A percentile compares a stretch with the other conserved stretches of the same genome.
Evolutionary conservation across 2,113 vertebrate genomes (phyloP).

Genomic region (Paralichthys olivaceus): DNA sequence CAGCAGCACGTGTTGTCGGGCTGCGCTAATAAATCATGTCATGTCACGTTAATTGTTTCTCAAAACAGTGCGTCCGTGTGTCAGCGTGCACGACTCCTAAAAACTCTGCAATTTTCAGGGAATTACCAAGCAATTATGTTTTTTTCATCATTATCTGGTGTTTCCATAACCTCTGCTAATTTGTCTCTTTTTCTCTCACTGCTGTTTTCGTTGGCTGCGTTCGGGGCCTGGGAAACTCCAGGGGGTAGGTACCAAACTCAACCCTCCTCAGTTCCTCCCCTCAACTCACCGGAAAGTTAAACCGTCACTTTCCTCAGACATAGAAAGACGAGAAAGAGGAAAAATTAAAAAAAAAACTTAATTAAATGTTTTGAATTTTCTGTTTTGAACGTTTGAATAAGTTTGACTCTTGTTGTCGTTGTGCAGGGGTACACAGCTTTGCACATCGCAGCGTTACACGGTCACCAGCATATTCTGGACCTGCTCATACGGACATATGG

Average conservation of each 20-base stretch:
- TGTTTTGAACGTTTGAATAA: not conserved
- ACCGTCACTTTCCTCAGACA: not conserved
- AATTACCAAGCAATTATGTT: conserved; percentile 85
- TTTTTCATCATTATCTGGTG: conserved; percentile 79
- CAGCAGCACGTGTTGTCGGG: conserved; percentile 51
- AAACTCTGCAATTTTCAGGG: conserved; percentile 77
- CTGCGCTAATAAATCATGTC: conserved; percentile 82
- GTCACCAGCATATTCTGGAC: conserved; percentile 80
- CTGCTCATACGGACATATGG: conserved; percentile 81
- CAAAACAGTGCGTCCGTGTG: conserved; percentile 79
- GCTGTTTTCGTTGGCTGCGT: conserved; percentile 61
- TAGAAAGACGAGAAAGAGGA: not conserved
- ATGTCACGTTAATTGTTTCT: conserved; percentile 84
- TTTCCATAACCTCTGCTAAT: conserved; percentile 85
- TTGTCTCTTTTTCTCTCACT: conserved; percentile 60
- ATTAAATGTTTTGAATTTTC: too few relatives aligned
- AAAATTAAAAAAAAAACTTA: too few relatives aligned
- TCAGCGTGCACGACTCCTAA: conserved; percentile 54
- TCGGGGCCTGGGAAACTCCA: conserved; percentile 72
- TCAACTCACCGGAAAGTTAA: not conserved
- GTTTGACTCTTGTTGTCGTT: not conserved
- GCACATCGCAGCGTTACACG: conserved; percentile 85
- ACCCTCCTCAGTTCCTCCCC: conserved; percentile 13
- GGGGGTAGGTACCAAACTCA: conserved; percentile 77
- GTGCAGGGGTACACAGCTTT: conserved; percentile 86